Base-by-base conservation (phyloP, 2,888 invertebrate species). In the Rhagium mordax region DNA sequence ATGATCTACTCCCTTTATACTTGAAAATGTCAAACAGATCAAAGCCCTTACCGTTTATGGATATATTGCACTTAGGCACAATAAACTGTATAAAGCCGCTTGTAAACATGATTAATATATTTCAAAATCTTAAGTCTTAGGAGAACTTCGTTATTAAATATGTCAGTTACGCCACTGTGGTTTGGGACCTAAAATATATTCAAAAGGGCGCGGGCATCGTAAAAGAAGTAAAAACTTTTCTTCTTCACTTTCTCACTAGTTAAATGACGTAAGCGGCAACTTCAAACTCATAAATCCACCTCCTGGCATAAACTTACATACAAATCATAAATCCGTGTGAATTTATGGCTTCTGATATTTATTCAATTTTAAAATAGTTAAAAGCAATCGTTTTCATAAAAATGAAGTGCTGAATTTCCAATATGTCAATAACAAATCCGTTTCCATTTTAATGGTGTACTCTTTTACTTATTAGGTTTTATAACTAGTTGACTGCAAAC, bases 311-410 rank as follows among this genome's bases (percentile, higher is more conserved):
- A 78, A 77, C 78, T 74, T 75, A 74, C 77, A 76, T 76, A 78
- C 76, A 74, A 76, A 75, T 77, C 75, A 72, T 68, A 76, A 76
- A 71, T 79, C 77, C 74, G 67, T 49, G 49, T 55, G 70, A 78
- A 80, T 80, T 80, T 80, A 80, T 80, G 72, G 75, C 72, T 73
- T 62, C 65, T 74, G 80, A 78, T 80, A 80, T 79, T 80, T 79
- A 80, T 80, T 79, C 80, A 78, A 78, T 80, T 80, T 80, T 79
- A 78, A 80, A 78, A 78, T 79, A 80, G 78, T 79, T 78, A 80
- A 70, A 72, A 71, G 71, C 75, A 76, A 75, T 78, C 76, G 77
- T 70, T 68, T 75, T 68, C 62, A 51, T 62, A 70, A 47, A 53
- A 33, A 70, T 69, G 15, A 64, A 48, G 18, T 49, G 48, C 24